Percentiles rank a stretch among this genome's conserved stretches.
Conservation (phyloP, 2,113 vertebrate genomes). For the Nicator chloris region DNA sequence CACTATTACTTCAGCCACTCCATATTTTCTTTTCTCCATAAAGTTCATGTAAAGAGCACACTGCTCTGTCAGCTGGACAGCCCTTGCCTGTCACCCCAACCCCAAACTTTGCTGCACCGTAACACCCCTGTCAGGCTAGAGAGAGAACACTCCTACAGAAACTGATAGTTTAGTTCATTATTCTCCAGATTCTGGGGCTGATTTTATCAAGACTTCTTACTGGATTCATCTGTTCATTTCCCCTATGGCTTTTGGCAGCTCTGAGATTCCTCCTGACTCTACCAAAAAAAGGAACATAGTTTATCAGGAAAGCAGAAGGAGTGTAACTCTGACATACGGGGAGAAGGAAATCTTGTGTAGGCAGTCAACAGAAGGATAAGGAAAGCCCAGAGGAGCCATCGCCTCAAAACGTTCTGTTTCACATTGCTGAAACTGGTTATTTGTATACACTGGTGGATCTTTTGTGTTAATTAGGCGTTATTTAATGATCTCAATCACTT, state of each 20-base stretch:
- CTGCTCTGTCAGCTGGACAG: not conserved
- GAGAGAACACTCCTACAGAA: not conserved
- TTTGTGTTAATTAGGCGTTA: not conserved
- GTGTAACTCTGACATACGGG: accelerated
- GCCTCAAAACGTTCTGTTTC: not conserved
- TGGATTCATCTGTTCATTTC: not conserved
- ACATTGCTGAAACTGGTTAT: not conserved
- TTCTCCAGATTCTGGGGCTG: not conserved
- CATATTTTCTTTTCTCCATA: not conserved
- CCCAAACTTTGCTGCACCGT: not conserved
- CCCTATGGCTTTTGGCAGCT: not conserved
- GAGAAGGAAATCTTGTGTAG: not conserved
- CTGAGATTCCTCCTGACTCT: not conserved
- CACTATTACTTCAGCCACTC: not conserved
- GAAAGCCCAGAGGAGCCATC: not conserved
- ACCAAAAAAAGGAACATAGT: not conserved
- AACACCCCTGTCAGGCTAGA: not conserved
- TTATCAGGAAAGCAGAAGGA: not conserved
- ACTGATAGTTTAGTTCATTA: not conserved
- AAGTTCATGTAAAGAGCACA: not conserved
- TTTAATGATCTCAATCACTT: not conserved
- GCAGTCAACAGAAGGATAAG: not conserved
- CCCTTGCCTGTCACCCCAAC: not conserved
- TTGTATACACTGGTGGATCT: not conserved
- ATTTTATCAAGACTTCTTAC: not conserved